Conservation (phyloP, 2,888 invertebrate species). For the Meteorus colon region DNA sequence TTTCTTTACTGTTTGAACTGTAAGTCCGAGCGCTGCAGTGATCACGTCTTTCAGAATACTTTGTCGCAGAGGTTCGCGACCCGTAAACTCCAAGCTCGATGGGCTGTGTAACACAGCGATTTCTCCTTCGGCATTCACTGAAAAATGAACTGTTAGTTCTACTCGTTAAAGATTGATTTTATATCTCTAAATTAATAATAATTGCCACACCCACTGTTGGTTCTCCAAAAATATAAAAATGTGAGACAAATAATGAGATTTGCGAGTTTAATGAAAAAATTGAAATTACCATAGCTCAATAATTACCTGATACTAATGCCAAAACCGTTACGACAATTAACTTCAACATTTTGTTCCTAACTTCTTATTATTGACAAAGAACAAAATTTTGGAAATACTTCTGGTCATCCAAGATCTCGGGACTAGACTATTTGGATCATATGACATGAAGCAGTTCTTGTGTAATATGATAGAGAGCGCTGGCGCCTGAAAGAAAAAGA, state of each 20-base stretch:
- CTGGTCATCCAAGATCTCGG: conserved; percentile 47
- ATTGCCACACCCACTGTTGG: conserved; percentile 57
- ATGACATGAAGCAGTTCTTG: conserved; percentile 46
- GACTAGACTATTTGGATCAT: conserved; percentile 48
- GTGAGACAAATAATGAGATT: neutral
- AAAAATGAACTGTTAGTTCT: conserved; percentile 59
- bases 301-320: conserved; percentile 48
- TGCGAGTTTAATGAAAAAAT: conserved; percentile 5
- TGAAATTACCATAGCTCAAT: neutral
- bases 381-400: conserved; percentile 27
- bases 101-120: conserved; percentile 82
- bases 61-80: conserved; percentile 78
- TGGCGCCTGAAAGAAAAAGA: neutral
- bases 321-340: conserved; percentile 44
- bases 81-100: conserved; percentile 80
- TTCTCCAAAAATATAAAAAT: neutral
- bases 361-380: conserved; percentile 11
- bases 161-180: neutral
- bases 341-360: conserved; percentile 41
- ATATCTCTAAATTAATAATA: conserved; percentile 57
- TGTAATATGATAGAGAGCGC: conserved; percentile 32
- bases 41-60: conserved; percentile 82
- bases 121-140: conserved; percentile 79
- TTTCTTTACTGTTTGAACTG: conserved; percentile 79
- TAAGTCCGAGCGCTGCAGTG: conserved; percentile 82